Conservation (phyloP, 2,888 invertebrate genomes). For the Sipha maydis region DNA sequence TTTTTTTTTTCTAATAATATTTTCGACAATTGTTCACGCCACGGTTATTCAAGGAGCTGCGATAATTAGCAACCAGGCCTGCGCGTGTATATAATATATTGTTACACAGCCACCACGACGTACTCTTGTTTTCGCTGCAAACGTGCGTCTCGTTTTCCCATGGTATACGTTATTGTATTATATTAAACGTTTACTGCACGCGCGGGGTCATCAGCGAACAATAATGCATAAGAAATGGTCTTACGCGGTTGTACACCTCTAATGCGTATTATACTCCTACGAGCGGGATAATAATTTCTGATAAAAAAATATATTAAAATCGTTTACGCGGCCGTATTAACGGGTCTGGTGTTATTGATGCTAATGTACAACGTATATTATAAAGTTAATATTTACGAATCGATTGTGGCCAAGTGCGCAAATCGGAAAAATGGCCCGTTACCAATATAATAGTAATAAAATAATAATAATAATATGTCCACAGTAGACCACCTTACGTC, state of each 20-base stretch:
- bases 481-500: not conserved
- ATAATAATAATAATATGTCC: no score
- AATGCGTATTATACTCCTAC: not conserved
- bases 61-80: not conserved
- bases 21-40: conserved; percentile 5
- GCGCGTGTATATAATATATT: not conserved
- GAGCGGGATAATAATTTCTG: not conserved
- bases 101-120: not conserved
- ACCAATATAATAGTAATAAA: not conserved
- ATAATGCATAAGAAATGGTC: not conserved
- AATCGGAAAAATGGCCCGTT: not conserved
- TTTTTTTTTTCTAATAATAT: not conserved
- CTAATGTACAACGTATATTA: not conserved
- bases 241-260: not conserved
- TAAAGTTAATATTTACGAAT: not conserved
- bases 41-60: not conserved
- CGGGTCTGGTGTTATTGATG: not conserved
- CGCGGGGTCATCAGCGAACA: not conserved
- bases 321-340: not conserved
- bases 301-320: not conserved
- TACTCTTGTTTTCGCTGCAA: not conserved
- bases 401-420: not conserved
- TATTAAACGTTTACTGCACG: not conserved
- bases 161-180: not conserved
- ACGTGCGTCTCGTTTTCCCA: not conserved